Conservation (phyloP, 2,888 invertebrate species). For the Macaria notata region DNA sequence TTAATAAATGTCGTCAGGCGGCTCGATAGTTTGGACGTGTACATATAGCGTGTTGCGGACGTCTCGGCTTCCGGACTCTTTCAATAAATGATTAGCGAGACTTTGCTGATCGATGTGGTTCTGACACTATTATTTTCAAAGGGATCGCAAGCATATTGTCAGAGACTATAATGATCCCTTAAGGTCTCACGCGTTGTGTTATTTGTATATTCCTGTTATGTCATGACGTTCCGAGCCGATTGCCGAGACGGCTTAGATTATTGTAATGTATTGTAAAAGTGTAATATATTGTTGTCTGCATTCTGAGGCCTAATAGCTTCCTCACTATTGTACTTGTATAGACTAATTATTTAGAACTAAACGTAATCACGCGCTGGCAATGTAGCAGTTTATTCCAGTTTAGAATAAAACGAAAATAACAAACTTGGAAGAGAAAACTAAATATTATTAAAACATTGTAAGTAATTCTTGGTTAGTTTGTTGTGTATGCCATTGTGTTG, state of each 20-base stretch:
- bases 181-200: conserved; percentile 26
- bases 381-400: conserved; percentile 1
- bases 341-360: not conserved
- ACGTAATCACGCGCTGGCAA: conserved; percentile 24
- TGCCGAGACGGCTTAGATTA: conserved; percentile 26
- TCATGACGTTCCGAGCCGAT: conserved; percentile 21
- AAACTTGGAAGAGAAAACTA: not conserved
- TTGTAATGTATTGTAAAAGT: conserved; percentile 40
- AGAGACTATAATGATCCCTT: no score
- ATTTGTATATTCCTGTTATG: conserved; percentile 29
- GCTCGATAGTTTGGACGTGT: conserved; percentile 33
- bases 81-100: not conserved
- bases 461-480: not conserved
- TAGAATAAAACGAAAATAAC: not conserved
- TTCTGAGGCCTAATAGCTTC: conserved; percentile 59
- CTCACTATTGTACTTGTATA: conserved; percentile 31
- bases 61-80: conserved; percentile 11
- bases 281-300: conserved; percentile 58
- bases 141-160: no score
- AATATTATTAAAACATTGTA: no score
- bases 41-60: conserved; percentile 23
- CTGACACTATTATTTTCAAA: no score
- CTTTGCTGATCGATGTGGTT: not conserved
- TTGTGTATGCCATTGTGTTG: not conserved
- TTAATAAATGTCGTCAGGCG: conserved; percentile 39